Percentiles rank a stretch among this genome's conserved stretches.
Conservation (phyloP, 1,140 invertebrate species). For the Ceratina australensis region DNA sequence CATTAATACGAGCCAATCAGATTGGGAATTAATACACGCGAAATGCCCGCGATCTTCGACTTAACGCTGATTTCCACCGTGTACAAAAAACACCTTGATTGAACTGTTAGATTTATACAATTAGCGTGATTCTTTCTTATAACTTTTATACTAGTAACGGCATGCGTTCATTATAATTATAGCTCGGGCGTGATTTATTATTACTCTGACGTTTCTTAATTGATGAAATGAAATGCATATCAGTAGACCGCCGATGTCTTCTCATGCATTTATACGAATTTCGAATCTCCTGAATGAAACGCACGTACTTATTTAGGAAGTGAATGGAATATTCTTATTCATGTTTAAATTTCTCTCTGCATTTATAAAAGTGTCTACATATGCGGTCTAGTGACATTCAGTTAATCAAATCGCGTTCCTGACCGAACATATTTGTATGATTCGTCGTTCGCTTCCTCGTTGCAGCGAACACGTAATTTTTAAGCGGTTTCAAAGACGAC, state of each 20-base stretch:
- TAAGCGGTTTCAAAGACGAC: constrained; percentile 49
- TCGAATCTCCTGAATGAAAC: too few species aligned
- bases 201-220: not conserved
- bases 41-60: not conserved
- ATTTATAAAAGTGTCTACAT: too few species aligned
- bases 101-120: not conserved
- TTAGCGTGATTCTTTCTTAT: not conserved
- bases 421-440: not conserved
- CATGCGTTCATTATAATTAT: not conserved
- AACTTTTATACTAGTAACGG: not conserved
- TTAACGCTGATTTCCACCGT: not conserved
- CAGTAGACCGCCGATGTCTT: too few species aligned
- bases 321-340: too few species aligned
- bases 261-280: too few species aligned
- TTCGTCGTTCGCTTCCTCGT: not conserved
- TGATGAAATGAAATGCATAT: not conserved
- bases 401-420: not conserved
- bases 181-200: too few species aligned
- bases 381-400: not conserved
- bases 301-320: too few species aligned
- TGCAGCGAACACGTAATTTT: not conserved
- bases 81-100: constrained; percentile 1
- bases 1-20: too few species aligned
- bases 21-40: not conserved
- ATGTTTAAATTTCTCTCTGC: too few species aligned